Evolutionary conservation across 2,113 vertebrate genomes (phyloP).

Genomic region (Bos indicus): DNA sequence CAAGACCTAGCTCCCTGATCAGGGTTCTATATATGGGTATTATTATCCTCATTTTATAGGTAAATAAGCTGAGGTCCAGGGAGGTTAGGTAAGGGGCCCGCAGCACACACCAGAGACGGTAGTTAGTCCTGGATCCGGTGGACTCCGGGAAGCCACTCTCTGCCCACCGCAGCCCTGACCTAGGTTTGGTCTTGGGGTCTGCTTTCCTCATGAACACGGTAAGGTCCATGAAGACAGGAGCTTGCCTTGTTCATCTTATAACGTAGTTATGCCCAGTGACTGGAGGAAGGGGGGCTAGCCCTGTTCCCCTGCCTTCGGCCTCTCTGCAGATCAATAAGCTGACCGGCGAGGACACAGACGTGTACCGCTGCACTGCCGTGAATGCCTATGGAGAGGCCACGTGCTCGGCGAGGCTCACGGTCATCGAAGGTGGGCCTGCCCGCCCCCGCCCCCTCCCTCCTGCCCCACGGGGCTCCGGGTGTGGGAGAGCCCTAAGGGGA

Average conservation of each 20-base stretch:
- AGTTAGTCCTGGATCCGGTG: background rate
- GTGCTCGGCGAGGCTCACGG: conserved; percentile 81
- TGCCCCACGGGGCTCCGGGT: accelerated
- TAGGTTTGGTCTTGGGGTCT: background rate
- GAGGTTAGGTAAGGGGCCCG: background rate
- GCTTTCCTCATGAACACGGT: background rate
- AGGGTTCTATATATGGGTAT: background rate
- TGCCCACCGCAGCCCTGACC: background rate
- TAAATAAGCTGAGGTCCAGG: background rate
- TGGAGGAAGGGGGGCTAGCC: background rate
- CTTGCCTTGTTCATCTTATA: accelerated
- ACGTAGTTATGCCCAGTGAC: accelerated
- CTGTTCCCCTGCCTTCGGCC: conserved; percentile 41
- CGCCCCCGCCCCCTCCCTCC: background rate
- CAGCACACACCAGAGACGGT: accelerated
- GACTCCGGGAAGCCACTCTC: background rate
- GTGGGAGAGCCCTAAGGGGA: background rate
- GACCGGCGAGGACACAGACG: conserved; percentile 78
- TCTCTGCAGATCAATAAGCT: conserved; percentile 82
- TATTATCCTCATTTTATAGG: background rate
- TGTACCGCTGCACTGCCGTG: conserved; percentile 85
- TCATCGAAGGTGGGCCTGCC: conserved; percentile 84
- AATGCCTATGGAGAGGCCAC: conserved; percentile 88
- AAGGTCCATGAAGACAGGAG: background rate
- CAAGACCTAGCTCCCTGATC: background rate